Base-by-base conservation (phyloP, 2,888 invertebrate species). In the Conchocele bisecta region DNA sequence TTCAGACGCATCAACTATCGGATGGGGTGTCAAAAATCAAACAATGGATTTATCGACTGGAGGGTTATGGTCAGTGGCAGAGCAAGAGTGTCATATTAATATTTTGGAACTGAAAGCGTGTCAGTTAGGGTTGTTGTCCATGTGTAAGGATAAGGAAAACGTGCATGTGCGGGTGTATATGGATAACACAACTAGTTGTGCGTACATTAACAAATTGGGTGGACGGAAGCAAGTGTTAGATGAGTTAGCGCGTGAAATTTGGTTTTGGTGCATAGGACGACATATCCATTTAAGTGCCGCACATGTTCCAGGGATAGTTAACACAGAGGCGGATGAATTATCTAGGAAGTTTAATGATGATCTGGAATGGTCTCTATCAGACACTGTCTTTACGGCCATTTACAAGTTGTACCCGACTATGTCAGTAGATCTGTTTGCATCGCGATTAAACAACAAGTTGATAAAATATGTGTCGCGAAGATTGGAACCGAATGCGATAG, bases 401-500 rank as follows among this genome's bases (percentile, higher is more conserved):
- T 13, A 53, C 9, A 29, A 13, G 1, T 24, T 29, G 9, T 24
- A 58, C 15, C 37, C 26, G 6, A 22, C 17, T n/a, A 29, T 46
- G 29, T 26, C 33, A 41, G 24, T 67, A 20, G 73, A 73, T 29
- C 24, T 73, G 17, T 73, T 73, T 44, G 63, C 68, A 13, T 66
- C 70, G 22, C 50, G 69, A 13, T 17, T 59, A 7, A 77, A 78
- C 24, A 26, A 37, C 4, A 58, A 75, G 46, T 15, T 58, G n/a
- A 20, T 15, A 9, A 42, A 17, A 22, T 72, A 56, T 60, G 71
- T 66, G 5, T 57, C 71, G 15, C 60, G 54, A 28, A 33, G 35
- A 17, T 68, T 68, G n/a, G 71, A 75, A 37, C 64, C 75, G 11
- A 29, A 59, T 3, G 67, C 67, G 6, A 44, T n/a, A 24, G 63